Percentiles rank a stretch among this genome's conserved stretches.
These are phyloP conservation scores for Lordiphosa mommai DNA, from an alignment of 1,140 invertebrate genomes.

Conservation along the genomic window DNA sequence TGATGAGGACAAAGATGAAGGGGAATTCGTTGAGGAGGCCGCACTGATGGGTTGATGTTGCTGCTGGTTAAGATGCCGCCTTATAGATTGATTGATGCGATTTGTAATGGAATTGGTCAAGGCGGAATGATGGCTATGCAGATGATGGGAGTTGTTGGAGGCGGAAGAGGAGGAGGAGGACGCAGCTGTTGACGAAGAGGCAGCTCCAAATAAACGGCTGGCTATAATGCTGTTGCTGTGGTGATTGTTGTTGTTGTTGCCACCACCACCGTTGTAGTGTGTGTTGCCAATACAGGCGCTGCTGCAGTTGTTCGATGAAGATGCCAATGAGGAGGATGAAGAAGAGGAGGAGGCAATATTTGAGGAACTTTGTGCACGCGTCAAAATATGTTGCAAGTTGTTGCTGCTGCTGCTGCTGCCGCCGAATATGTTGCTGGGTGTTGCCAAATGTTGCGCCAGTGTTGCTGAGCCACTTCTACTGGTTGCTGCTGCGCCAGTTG, in stretches of 20 bases:
- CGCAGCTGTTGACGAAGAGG: slow-evolving; percentile 39
- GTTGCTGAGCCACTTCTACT: slow-evolving; percentile 66
- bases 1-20: slow-evolving; percentile 21
- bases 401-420: slow-evolving; percentile 40
- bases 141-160: slow-evolving; percentile 32
- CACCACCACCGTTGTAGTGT: slow-evolving; percentile 63
- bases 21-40: slow-evolving; percentile 22
- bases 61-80: slow-evolving; percentile 75
- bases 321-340: slow-evolving; percentile 25
- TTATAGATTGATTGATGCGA: slow-evolving; percentile 76
- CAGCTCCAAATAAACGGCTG: slow-evolving; percentile 57
- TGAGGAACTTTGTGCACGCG: slow-evolving; percentile 67
- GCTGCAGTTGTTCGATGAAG: slow-evolving; percentile 59
- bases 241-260: slow-evolving; percentile 27
- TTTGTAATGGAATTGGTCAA: slow-evolving; percentile 77
- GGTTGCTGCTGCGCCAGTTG: slow-evolving; percentile 58
- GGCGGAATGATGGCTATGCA: slow-evolving; percentile 73
- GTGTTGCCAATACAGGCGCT: slow-evolving; percentile 68
- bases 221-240: slow-evolving; percentile 64
- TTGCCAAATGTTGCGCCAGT: slow-evolving; percentile 76
- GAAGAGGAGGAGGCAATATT: slow-evolving; percentile 28
- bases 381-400: slow-evolving; percentile 75
- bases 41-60: slow-evolving; percentile 59
- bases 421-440: slow-evolving; percentile 67
- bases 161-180: slow-evolving; percentile 26